phyloP scores from a whole-genome alignment of 2,888 invertebrate species.

The Rhingia rostrata region DNA sequence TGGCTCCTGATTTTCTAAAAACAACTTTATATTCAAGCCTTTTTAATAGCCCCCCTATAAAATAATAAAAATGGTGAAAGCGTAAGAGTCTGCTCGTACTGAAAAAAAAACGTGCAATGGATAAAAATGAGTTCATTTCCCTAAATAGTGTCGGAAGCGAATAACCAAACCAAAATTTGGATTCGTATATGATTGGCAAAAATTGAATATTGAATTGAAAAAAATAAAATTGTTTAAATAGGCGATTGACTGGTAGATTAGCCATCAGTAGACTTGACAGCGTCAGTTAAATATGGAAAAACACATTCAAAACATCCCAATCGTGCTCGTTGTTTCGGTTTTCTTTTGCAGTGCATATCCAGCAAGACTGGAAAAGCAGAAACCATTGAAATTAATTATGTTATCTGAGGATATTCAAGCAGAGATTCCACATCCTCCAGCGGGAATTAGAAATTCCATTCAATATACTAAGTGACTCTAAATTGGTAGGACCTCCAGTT shows the following conservation, averaged over 20 bases:
- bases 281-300: constrained; percentile 28
- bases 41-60: too few species aligned
- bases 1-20: too few species aligned
- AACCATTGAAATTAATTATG: constrained; percentile 17
- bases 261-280: constrained; percentile 40
- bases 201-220: too few species aligned
- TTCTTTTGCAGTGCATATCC: constrained; percentile 40
- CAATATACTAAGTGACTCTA: constrained; percentile 76
- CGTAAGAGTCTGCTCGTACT: too few species aligned
- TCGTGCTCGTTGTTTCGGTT: constrained; percentile 15
- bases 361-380: constrained; percentile 37
- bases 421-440: constrained; percentile 79
- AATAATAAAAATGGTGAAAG: too few species aligned
- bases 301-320: not conserved
- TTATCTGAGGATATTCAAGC: constrained; percentile 31
- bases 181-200: constrained; percentile 37
- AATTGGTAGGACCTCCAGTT: constrained; percentile 63
- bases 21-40: too few species aligned
- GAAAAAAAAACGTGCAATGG: constrained; percentile 23
- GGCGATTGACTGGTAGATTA: not conserved
- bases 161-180: constrained; percentile 30
- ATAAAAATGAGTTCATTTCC: constrained; percentile 44
- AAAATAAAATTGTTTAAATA: constrained; percentile 56
- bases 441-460: constrained; percentile 78
- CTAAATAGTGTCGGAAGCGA: constrained; percentile 33